Conservation (phyloP, 2,113 vertebrate genomes). For the Echinops telfairi region DNA sequence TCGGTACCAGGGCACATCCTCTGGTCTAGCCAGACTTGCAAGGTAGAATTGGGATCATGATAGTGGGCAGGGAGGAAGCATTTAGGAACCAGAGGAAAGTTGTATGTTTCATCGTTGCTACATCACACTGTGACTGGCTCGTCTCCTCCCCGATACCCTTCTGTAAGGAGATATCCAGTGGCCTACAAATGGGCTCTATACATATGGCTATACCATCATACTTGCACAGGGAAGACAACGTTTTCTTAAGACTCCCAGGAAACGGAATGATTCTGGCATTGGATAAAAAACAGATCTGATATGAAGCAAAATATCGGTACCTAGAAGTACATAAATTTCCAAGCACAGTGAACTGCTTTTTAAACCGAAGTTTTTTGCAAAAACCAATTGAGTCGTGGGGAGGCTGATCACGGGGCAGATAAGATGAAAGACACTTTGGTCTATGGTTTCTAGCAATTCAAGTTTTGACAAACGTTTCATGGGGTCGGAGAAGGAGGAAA, state of each 20-base stretch:
- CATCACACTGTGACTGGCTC: too few species aligned
- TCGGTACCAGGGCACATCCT: too few species aligned
- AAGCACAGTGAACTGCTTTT: neutral
- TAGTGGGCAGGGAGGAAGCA: too few species aligned
- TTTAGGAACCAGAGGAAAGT: too few species aligned
- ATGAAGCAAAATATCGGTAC: neutral
- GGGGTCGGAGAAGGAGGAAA: neutral
- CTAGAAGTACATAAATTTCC: neutral
- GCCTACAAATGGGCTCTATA: too few species aligned
- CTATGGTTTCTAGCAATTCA: neutral
- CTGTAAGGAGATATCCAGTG: too few species aligned
- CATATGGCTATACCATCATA: slow-evolving; percentile 52
- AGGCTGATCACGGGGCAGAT: accelerated
- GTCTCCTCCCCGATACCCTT: too few species aligned
- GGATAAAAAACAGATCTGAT: slow-evolving; percentile 24
- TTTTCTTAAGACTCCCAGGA: slow-evolving; percentile 55
- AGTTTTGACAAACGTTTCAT: neutral
- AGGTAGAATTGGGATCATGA: too few species aligned
- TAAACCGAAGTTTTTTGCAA: neutral
- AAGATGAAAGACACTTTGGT: neutral
- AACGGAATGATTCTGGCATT: slow-evolving; percentile 62
- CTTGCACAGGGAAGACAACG: neutral
- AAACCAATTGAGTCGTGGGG: neutral
- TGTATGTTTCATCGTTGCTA: too few species aligned
- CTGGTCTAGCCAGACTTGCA: too few species aligned